Percentiles rank a stretch among this genome's conserved stretches.
Conservation (phyloP, 2,888 invertebrate species). For the Lissonota sp. region DNA sequence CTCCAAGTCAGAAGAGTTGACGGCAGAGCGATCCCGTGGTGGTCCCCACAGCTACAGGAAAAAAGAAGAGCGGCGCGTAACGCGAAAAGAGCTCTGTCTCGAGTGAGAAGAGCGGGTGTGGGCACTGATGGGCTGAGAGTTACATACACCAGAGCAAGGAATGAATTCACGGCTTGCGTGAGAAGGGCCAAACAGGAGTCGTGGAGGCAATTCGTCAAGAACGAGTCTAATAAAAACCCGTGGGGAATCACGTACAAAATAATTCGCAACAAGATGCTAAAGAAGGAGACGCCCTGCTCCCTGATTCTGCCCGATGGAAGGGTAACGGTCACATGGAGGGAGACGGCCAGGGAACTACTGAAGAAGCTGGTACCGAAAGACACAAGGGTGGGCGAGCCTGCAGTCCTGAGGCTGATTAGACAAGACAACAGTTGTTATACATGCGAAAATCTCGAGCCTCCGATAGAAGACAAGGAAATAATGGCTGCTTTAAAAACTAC, state of each 20-base stretch:
- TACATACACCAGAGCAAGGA: not conserved
- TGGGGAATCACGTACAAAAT: slow-evolving; percentile 46
- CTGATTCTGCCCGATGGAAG: not conserved
- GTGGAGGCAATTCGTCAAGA: slow-evolving; percentile 26
- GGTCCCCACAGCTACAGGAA: slow-evolving; percentile 9
- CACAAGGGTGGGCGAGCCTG: slow-evolving; percentile 1
- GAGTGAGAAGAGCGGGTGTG: not conserved
- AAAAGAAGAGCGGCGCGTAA: not conserved
- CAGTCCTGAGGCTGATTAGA: not conserved
- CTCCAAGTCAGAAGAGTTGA: not conserved
- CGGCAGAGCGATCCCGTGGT: slow-evolving; percentile 6
- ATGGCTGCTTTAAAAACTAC: not conserved
- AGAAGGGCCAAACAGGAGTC: slow-evolving; percentile 10
- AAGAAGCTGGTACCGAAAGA: slow-evolving; percentile 51
- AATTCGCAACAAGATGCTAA: not conserved
- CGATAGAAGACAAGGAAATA: not conserved
- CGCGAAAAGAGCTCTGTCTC: not conserved
- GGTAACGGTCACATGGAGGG: slow-evolving; percentile 44
- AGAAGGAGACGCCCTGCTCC: not conserved
- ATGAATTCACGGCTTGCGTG: not conserved
- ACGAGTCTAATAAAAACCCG: slow-evolving; percentile 6
- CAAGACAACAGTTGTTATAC: not conserved
- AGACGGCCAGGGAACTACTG: slow-evolving; percentile 35
- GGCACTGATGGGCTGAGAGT: too few relatives aligned
- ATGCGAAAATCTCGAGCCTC: slow-evolving; percentile 2